These are phyloP conservation scores for Ligdia adustata DNA, from an alignment of 2,888 invertebrate species.

Conservation along the genomic window DNA sequence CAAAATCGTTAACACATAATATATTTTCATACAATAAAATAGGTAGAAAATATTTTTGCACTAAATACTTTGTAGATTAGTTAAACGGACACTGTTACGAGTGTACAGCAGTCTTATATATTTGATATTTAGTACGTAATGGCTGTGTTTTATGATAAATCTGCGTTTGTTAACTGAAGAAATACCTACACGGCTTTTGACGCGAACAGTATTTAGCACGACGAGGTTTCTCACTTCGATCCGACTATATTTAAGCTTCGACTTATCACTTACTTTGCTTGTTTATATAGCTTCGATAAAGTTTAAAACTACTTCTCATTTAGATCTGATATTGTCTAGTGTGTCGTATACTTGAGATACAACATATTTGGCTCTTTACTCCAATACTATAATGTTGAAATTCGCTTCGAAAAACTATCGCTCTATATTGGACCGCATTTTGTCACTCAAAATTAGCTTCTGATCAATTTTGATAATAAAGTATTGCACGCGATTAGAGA, in stretches of 20 bases:
- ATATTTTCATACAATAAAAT: conserved; percentile 71
- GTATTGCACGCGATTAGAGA: conserved; percentile 11
- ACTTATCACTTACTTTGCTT: not conserved
- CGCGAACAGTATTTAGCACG: not conserved
- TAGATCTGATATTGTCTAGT: conserved; percentile 19
- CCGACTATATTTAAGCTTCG: conserved; percentile 1
- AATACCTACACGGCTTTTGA: not conserved
- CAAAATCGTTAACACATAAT: conserved; percentile 62
- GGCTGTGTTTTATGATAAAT: conserved; percentile 32
- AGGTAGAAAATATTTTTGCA: conserved; percentile 72
- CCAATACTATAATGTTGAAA: not conserved
- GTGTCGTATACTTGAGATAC: conserved; percentile 30
- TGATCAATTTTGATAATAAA: conserved; percentile 15
- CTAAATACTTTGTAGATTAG: conserved; percentile 56
- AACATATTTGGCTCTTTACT: conserved; percentile 11
- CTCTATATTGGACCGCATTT: conserved; percentile 24
- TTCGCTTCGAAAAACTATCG: conserved; percentile 19
- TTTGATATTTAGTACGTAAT: conserved; percentile 15
- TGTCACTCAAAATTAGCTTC: conserved; percentile 23
- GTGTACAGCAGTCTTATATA: conserved; percentile 14
- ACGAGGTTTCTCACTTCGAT: conserved; percentile 5
- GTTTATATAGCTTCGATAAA: conserved; percentile 5
- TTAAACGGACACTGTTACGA: conserved; percentile 52
- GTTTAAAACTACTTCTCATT: too few relatives aligned
- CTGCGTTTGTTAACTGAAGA: not conserved